Evolutionary conservation across 1,140 invertebrate species (phyloP).

Genomic region (Philotrypesis tridentata): DNA sequence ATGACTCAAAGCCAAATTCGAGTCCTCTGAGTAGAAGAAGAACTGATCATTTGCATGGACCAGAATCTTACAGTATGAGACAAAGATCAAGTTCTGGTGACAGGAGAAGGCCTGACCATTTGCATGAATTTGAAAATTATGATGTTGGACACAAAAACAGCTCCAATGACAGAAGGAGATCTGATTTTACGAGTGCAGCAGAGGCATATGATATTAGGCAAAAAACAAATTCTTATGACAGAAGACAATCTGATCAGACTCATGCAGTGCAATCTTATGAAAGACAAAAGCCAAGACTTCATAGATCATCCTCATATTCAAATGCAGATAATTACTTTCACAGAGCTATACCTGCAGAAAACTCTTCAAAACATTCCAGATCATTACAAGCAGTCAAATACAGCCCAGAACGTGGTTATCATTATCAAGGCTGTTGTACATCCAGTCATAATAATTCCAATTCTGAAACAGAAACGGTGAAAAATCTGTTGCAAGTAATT

Average conservation of each 20-base stretch:
- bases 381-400: constrained; percentile 34
- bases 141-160: neutral
- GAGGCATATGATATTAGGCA: neutral
- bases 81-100: neutral
- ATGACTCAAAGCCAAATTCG: neutral
- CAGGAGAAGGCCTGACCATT: neutral
- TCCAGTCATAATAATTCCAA: constrained; percentile 48
- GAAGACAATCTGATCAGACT: neutral
- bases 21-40: neutral
- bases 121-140: neutral
- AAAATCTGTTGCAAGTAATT: constrained; percentile 64
- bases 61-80: neutral
- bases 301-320: constrained; percentile 37
- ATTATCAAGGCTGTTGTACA: constrained; percentile 43
- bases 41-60: neutral
- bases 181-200: neutral
- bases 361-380: constrained; percentile 16
- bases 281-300: neutral
- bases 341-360: neutral
- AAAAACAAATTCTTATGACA: neutral
- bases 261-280: neutral
- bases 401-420: constrained; percentile 42
- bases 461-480: constrained; percentile 62
- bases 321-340: constrained; percentile 19
- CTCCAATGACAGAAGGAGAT: neutral